These are phyloP conservation scores for Leucosticte australis DNA, from an alignment of 2,113 vertebrate species.

Conservation along the genomic window DNA sequence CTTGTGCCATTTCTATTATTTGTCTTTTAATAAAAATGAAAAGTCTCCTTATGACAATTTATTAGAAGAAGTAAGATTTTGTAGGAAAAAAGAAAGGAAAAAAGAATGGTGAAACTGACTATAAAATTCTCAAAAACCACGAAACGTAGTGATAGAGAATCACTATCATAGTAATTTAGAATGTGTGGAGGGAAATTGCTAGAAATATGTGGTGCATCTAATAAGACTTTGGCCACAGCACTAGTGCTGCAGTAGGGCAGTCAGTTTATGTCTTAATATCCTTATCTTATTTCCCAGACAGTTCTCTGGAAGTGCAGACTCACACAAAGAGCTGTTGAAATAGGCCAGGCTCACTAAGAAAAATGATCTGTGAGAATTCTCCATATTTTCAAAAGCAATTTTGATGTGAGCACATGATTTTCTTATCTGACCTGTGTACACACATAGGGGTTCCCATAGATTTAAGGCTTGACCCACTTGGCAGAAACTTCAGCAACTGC, in stretches of 20 bases:
- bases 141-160: neutral
- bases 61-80: neutral
- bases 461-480: neutral
- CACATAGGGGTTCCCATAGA: neutral
- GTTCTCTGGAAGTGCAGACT: neutral
- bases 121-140: neutral
- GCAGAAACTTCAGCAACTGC: neutral
- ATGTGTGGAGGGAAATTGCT: neutral
- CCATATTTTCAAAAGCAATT: neutral
- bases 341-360: neutral
- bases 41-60: neutral
- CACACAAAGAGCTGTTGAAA: neutral
- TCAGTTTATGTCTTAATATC: neutral
- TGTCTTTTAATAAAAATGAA: neutral
- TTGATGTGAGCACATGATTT: neutral
- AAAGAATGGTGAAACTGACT: neutral
- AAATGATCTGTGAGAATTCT: neutral
- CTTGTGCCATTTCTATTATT: neutral
- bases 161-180: neutral
- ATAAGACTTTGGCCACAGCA: neutral
- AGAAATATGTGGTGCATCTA: neutral
- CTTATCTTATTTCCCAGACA: neutral
- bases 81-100: fast-evolving
- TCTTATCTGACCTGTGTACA: neutral
- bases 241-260: neutral